Evolutionary conservation across 2,888 invertebrate species (phyloP).

Genomic region (Nipponacmea schrenckii): DNA sequence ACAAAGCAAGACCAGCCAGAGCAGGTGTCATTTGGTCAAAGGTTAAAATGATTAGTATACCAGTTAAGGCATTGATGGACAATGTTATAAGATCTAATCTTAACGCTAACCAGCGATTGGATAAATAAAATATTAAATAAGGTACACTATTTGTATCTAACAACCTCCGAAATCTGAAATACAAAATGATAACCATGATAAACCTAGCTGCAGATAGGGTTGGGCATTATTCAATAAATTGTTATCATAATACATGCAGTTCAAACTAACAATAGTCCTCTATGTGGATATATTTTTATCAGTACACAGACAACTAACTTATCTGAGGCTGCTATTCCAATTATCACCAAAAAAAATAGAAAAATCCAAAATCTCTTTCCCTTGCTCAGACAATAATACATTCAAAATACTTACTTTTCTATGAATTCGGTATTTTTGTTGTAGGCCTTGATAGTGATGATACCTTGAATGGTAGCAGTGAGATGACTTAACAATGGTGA

Average conservation of each 20-base stretch:
- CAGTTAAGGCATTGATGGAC: slow-evolving; percentile 43
- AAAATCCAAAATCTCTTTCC: no score
- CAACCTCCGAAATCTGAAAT: slow-evolving; percentile 69
- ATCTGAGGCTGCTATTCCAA: no score
- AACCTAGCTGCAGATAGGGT: no score
- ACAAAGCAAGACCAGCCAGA: slow-evolving; percentile 74
- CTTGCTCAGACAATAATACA: no score
- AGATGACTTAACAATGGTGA: slow-evolving; percentile 74
- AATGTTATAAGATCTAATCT: slow-evolving; percentile 67
- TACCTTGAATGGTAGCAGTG: slow-evolving; percentile 73
- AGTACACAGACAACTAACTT: no score
- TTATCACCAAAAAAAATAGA: no score
- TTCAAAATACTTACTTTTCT: slow-evolving; percentile 50
- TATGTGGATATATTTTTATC: no score
- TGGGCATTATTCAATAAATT: no score
- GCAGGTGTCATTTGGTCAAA: slow-evolving; percentile 68
- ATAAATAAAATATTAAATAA: slow-evolving; percentile 70
- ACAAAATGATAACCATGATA: background rate
- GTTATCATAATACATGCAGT: no score
- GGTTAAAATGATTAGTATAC: slow-evolving; percentile 46
- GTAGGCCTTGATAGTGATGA: slow-evolving; percentile 75
- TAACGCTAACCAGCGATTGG: slow-evolving; percentile 71
- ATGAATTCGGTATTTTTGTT: slow-evolving; percentile 70
- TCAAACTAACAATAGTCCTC: no score
- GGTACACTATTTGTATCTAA: slow-evolving; percentile 71